Evolutionary conservation across 92 coral and sea anemone genomes (phyloP).

Genomic region (Siderastrea siderea): DNA sequence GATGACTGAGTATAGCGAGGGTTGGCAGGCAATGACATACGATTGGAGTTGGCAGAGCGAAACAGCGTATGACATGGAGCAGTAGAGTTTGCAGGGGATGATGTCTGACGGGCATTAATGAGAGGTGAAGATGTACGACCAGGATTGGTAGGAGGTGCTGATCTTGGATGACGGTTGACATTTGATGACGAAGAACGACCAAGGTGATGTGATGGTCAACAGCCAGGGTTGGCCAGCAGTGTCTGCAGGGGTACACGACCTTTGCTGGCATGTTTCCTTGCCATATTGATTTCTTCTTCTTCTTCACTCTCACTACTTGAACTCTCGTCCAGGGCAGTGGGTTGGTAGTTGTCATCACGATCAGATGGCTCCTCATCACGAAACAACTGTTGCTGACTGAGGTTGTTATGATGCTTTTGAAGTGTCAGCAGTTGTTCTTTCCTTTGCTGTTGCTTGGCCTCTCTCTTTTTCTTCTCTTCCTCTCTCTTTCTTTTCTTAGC

Average conservation of each 20-base stretch:
- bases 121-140: neutral
- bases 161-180: conserved; percentile 9
- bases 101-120: conserved; percentile 17
- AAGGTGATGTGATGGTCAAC: neutral
- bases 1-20: conserved; percentile 11
- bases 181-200: neutral
- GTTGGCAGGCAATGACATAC: conserved; percentile 8
- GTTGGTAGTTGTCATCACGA: conserved; percentile 16
- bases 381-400: neutral
- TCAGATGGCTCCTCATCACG: conserved; percentile 14
- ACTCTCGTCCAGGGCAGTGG: conserved; percentile 5
- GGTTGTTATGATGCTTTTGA: conserved; percentile 6
- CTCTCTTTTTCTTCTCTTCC: conserved; percentile 28
- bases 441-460: conserved; percentile 21
- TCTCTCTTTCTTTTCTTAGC: conserved; percentile 16
- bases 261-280: conserved; percentile 22
- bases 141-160: conserved; percentile 22
- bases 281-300: conserved; percentile 1
- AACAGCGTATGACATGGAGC: conserved; percentile 2
- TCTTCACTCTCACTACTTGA: conserved; percentile 12
- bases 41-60: conserved; percentile 20
- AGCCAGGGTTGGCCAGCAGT: neutral
- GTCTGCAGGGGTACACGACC: neutral
- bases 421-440: conserved; percentile 13
- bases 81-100: conserved; percentile 19